Conservation (phyloP, 35 echinoderm and acorn worm species). For the Heliocidaris tuberculata region DNA sequence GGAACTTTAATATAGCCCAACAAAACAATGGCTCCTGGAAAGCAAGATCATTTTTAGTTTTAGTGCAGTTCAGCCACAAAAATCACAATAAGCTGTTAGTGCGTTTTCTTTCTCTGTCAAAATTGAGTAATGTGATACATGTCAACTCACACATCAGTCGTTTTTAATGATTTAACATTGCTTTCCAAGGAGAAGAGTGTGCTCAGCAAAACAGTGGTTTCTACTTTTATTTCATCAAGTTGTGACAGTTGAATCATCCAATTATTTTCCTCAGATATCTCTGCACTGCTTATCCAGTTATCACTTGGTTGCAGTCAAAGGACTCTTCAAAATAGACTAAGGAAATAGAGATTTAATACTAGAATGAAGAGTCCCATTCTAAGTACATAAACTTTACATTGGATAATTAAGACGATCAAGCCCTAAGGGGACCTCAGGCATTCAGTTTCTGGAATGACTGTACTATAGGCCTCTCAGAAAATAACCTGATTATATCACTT, state of each 20-base stretch:
- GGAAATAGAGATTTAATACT: not conserved
- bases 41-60: no score
- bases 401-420: not conserved
- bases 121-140: no score
- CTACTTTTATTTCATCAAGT: not conserved
- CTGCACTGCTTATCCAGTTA: not conserved
- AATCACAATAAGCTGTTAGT: no score
- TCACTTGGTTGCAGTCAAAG: not conserved
- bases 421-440: not conserved
- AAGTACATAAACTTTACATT: not conserved
- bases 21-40: no score
- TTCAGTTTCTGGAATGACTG: not conserved
- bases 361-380: not conserved
- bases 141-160: no score
- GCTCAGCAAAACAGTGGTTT: not conserved
- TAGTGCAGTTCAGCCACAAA: no score
- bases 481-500: constrained; percentile 1
- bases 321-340: not conserved
- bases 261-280: not conserved
- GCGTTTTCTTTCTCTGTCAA: no score
- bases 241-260: not conserved
- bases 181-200: no score
- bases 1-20: no score
- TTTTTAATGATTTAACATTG: no score
- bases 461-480: not conserved